These are phyloP conservation scores for Morpho achilles DNA, from an alignment of 2,888 invertebrate species.

Conservation along the genomic window DNA sequence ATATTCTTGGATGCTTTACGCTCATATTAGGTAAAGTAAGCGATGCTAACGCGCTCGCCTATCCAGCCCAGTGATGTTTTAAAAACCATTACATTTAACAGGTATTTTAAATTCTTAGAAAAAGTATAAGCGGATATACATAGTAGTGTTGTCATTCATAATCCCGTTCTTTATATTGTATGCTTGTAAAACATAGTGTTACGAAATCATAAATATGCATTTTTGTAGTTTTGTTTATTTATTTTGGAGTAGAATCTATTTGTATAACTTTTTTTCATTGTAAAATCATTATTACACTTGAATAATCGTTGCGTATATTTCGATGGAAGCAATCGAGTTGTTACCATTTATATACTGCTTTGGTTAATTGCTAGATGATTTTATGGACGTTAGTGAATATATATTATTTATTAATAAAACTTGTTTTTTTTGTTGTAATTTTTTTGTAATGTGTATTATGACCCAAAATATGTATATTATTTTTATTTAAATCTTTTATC, in stretches of 20 bases:
- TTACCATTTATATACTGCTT: constrained; percentile 38
- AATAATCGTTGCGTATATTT: constrained; percentile 25
- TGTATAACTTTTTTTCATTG: constrained; percentile 18
- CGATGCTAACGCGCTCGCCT: too few relatives aligned
- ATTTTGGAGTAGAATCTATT: constrained; percentile 37
- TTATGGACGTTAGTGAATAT: constrained; percentile 63
- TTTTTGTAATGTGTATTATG: neutral
- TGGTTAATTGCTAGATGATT: constrained; percentile 52
- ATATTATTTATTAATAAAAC: constrained; percentile 58
- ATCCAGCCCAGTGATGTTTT: too few relatives aligned
- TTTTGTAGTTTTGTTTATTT: constrained; percentile 15
- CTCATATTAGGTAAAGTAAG: too few relatives aligned
- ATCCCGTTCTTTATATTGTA: too few relatives aligned
- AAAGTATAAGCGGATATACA: too few relatives aligned
- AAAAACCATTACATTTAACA: too few relatives aligned
- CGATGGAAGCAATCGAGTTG: constrained; percentile 33
- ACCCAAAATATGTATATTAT: too few relatives aligned
- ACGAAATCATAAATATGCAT: constrained; percentile 1
- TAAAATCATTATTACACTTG: constrained; percentile 20
- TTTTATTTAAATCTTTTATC: too few relatives aligned
- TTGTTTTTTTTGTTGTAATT: constrained; percentile 36
- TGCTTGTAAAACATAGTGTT: too few relatives aligned
- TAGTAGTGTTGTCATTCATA: too few relatives aligned
- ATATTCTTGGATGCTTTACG: too few relatives aligned
- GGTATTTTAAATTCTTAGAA: too few relatives aligned